Base-by-base conservation (phyloP, 2,113 vertebrate species). In the Narcine bancroftii region DNA sequence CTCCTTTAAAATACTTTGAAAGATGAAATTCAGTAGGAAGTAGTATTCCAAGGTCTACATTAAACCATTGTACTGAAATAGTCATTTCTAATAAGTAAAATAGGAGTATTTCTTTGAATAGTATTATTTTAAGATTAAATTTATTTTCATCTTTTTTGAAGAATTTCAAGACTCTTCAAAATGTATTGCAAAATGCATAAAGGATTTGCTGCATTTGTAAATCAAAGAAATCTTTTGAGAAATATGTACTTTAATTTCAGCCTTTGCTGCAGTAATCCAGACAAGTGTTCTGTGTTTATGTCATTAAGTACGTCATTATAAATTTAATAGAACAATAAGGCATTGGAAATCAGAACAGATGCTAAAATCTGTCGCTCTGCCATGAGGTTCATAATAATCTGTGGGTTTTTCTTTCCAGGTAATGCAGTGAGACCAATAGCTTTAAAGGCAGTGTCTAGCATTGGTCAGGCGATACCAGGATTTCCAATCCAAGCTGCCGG, bases 401-500 rank as follows among this genome's bases (percentile, higher is more conserved):
- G 21, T 92, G 53, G n/a, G 47, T 93, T 56, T 0, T 93, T 93
- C 93, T 92, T 89, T 87, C 0, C 45, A 99, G 99, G 98, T 92
- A 99, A 96, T 2, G 98, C 98, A 0, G 96, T 99, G 93, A 95
- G 98, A 93, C 98, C 98, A 89, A 98, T 99, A 0, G 96, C 96
- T n/a, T 95, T 99, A 47, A 95, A 96, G 13, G 98, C 97, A 0
- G 98, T 99, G 47, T 97, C 98, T 0, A 95, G 97, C 93, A 97
- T 99, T 26, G 97, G 95, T 47, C 95, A 83, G 13, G 97, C 97
- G 17, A 93, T 99, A 93, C 97, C 98, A 3, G 97, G 96, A 56
- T 98, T 98, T 93, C 98, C 97, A 39, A 93, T 99, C 92, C 92
- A 99, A 94, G 99, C 98, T 66, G 98, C 98, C 0, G 98, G 98